These are phyloP conservation scores for Falco peregrinus DNA, from an alignment of 2,797 vertebrate genomes.

Conservation along the genomic window DNA sequence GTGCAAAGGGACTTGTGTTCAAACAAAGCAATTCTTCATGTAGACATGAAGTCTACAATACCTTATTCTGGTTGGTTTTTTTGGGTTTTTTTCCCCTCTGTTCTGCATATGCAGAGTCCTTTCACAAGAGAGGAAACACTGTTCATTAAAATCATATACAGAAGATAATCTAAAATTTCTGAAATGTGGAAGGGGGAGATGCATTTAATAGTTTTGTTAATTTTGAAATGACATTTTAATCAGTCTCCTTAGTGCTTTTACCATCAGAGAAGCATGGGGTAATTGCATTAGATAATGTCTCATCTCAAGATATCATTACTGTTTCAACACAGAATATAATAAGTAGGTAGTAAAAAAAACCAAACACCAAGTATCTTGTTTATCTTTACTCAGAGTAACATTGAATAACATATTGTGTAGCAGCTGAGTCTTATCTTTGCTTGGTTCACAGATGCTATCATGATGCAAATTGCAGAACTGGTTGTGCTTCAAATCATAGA, in stretches of 20 bases:
- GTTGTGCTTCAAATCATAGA: neutral
- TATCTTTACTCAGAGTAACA: neutral
- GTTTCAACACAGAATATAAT: neutral
- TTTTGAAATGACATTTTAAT: neutral
- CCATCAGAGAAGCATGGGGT: neutral
- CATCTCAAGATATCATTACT: neutral
- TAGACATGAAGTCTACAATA: neutral
- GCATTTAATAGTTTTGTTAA: neutral
- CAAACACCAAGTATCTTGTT: neutral
- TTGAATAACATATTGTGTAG: neutral
- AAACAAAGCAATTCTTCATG: neutral
- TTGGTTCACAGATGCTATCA: neutral
- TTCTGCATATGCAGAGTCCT: neutral
- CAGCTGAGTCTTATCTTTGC: neutral
- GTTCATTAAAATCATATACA: neutral
- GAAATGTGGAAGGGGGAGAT: neutral
- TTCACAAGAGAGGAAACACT: neutral
- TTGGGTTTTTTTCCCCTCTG: neutral
- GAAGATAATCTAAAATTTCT: neutral
- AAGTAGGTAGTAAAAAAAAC: neutral
- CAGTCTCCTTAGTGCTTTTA: neutral
- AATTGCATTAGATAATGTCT: neutral
- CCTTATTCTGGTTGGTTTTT: neutral
- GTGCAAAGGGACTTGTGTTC: neutral
- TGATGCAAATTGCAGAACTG: neutral